Percentiles rank a stretch among this genome's conserved stretches.
Conservation (phyloP, 2,113 vertebrate species). For the Capreolus pygargus region DNA sequence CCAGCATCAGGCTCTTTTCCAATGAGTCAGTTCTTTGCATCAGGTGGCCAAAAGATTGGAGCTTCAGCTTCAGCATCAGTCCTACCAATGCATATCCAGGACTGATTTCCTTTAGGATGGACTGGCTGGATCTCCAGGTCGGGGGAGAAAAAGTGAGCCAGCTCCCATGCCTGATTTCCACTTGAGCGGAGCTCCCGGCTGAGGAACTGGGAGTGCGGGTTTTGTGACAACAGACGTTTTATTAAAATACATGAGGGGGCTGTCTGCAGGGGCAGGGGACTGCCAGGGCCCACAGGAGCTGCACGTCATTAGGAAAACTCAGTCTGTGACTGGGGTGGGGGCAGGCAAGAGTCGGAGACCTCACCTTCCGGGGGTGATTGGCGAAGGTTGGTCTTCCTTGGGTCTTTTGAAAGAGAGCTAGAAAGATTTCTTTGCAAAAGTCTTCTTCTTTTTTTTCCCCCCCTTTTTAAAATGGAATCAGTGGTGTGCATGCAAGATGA, state of each 20-base stretch:
- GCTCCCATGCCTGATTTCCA: conserved; percentile 65
- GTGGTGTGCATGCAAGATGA: accelerated
- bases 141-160: conserved; percentile 50
- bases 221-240: conserved; percentile 74
- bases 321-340: background rate
- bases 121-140: background rate
- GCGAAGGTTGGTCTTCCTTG: background rate
- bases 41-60: background rate
- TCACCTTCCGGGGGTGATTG: background rate
- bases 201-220: conserved; percentile 34
- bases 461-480: background rate
- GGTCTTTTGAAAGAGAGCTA: background rate
- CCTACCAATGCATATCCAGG: background rate
- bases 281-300: background rate
- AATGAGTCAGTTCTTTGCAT: background rate
- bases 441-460: background rate
- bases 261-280: conserved; percentile 49
- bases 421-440: background rate
- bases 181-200: background rate
- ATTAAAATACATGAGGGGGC: conserved; percentile 58
- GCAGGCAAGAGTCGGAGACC: background rate
- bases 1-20: background rate
- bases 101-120: background rate
- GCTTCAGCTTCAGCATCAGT: background rate
- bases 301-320: conserved; percentile 35